A percentile compares a stretch with the other conserved stretches of the same genome.
phyloP scores from a whole-genome alignment of 2,113 vertebrate genomes.

The Glaucidium brasilianum region DNA sequence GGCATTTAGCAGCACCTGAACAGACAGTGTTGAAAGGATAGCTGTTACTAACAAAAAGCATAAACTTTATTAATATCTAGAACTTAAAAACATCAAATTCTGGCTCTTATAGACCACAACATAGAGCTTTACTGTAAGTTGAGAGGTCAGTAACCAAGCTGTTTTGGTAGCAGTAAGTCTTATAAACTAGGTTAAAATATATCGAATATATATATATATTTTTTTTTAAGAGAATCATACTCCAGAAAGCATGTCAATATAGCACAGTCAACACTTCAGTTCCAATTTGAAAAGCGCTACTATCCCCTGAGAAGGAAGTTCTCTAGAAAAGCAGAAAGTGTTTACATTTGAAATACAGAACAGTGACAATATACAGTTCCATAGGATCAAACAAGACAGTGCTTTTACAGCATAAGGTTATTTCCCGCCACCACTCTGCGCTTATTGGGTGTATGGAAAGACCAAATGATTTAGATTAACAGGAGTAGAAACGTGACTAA shows the following conservation, averaged over 20 bases:
- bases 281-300: not conserved
- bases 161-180: not conserved
- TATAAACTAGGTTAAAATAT: not conserved
- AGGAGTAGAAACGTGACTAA: conserved; percentile 2
- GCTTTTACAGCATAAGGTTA: not conserved
- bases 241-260: not conserved
- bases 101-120: not conserved
- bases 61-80: not conserved
- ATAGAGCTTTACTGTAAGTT: not conserved
- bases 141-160: not conserved
- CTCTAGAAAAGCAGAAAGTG: not conserved
- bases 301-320: not conserved
- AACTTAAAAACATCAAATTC: not conserved
- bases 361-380: not conserved
- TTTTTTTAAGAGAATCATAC: not conserved
- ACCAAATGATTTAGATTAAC: not conserved
- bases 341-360: not conserved
- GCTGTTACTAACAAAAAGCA: not conserved
- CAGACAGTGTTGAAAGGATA: not conserved
- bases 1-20: not conserved
- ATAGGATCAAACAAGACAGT: not conserved
- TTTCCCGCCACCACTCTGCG: not conserved
- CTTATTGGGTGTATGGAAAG: not conserved
- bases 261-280: not conserved
- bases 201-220: not conserved